Evolutionary conservation across 1,140 invertebrate species (phyloP).

Genomic region (Physella acuta): DNA sequence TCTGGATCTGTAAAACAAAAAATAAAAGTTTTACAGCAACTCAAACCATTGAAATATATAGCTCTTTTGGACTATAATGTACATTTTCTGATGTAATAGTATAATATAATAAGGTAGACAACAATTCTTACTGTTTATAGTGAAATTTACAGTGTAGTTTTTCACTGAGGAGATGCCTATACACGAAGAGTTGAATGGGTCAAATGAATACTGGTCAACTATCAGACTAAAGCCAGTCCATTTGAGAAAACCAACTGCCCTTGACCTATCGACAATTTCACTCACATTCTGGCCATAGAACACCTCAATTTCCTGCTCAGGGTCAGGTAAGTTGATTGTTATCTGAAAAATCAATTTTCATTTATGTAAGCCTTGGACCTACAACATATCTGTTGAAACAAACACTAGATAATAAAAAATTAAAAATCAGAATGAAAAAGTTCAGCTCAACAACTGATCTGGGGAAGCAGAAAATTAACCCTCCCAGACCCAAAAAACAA

Average conservation of each 20-base stretch:
- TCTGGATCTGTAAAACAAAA: conserved; percentile 37
- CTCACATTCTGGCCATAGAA: neutral
- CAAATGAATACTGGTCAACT: neutral
- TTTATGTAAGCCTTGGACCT: no score
- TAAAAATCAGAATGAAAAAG: neutral
- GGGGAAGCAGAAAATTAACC: no score
- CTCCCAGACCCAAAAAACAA: no score
- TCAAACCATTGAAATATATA: neutral
- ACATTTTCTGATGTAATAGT: neutral
- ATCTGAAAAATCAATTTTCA: neutral
- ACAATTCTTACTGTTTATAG: neutral
- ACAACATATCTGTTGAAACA: neutral
- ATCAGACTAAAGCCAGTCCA: neutral
- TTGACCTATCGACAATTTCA: neutral
- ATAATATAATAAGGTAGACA: no score
- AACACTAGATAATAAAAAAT: neutral
- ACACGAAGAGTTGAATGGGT: neutral
- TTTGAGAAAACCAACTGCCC: neutral
- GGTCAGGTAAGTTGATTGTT: neutral
- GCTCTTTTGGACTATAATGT: neutral
- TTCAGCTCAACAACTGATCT: no score
- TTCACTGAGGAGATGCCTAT: neutral
- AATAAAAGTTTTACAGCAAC: neutral
- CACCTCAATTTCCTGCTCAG: neutral
- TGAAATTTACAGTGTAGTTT: neutral